These are phyloP conservation scores for Sycobia sp. DNA, from an alignment of 1,140 invertebrate species.

Conservation along the genomic window DNA sequence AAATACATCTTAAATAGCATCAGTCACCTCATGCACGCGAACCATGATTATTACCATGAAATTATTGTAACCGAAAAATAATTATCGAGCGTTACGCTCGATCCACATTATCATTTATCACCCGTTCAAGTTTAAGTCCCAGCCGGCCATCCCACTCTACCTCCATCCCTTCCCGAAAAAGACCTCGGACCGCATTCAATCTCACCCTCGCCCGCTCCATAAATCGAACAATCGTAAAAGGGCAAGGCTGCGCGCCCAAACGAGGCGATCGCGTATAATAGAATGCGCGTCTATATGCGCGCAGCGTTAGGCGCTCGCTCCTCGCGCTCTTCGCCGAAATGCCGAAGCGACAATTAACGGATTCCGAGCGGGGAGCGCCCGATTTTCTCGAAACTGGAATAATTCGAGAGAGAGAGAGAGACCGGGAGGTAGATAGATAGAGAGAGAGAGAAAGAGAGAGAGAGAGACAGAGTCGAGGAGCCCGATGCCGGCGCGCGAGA, in stretches of 20 bases:
- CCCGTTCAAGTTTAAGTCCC: too few relatives aligned
- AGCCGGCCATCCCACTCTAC: too few relatives aligned
- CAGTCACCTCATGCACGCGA: too few relatives aligned
- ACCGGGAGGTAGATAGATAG: background rate
- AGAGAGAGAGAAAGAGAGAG: background rate
- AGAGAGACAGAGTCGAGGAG: background rate
- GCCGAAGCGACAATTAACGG: slow-evolving; percentile 35
- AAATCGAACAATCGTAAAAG: background rate
- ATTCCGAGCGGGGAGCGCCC: slow-evolving; percentile 22
- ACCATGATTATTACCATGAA: too few relatives aligned
- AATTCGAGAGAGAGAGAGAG: background rate
- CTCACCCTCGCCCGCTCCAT: too few relatives aligned
- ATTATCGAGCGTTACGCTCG: too few relatives aligned
- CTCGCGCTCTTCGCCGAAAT: slow-evolving; percentile 3
- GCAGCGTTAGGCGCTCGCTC: background rate
- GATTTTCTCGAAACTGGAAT: slow-evolving; percentile 24
- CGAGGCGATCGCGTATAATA: slow-evolving; percentile 9
- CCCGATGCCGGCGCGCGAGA: background rate
- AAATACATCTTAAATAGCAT: too few relatives aligned
- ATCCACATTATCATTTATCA: too few relatives aligned
- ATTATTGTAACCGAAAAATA: too few relatives aligned
- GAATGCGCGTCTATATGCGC: slow-evolving; percentile 4
- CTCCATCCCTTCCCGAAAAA: too few relatives aligned
- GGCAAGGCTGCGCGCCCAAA: background rate
- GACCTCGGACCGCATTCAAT: too few relatives aligned